Evolutionary conservation across 2,888 invertebrate genomes (phyloP), one percentile per base, ranked within the genome.

Genomic region (Smittia sp.): DNA sequence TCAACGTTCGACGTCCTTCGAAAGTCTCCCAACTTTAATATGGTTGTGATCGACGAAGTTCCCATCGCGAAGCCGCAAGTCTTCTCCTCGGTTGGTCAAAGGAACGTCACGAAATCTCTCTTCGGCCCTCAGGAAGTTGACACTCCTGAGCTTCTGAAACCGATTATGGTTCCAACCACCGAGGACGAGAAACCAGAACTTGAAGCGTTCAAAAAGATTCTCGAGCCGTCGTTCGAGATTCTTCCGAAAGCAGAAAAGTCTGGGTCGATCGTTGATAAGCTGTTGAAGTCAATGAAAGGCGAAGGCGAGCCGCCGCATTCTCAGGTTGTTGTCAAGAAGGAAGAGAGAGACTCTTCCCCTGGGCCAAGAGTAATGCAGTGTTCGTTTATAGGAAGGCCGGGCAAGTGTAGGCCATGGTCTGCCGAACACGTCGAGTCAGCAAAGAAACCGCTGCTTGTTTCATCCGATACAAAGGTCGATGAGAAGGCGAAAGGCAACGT

Each of bases 181-280:
- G 65, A 73, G 11, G 73, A 65, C 24, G 73, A 73, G n/a, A 73
- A 73, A 20, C 63, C 73, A 3, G 73, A 73, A 39, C 22, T 72
- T 20, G 72, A 62, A 38, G 62, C 24, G 18, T 72, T 72, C 13
- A 72, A 62, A 22, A 74, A 67, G 52, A 67, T 74, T 54, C 25
- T 67, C 1, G 74, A 74, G 20, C 54, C 58, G 7, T 24, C 62
- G 1, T 73, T 74, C 24, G 74, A 75, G 22, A 76, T 81, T 58
- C 81, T 81, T 24, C 79, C 80, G 0, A 81, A 81, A 74, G 78
- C 80, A 27, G 81, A 81, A 66, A 80, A 80, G 69, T 79, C 80
- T n/a, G 85, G 86, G 0, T 87, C 88, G 75, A 88, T 88, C 76
- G 87, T 87, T 0, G 88, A 88, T 76, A 87, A 87, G 78, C 84